Conservation (phyloP, 2,797 vertebrate genomes). For the Threskiornis aethiopicus region DNA sequence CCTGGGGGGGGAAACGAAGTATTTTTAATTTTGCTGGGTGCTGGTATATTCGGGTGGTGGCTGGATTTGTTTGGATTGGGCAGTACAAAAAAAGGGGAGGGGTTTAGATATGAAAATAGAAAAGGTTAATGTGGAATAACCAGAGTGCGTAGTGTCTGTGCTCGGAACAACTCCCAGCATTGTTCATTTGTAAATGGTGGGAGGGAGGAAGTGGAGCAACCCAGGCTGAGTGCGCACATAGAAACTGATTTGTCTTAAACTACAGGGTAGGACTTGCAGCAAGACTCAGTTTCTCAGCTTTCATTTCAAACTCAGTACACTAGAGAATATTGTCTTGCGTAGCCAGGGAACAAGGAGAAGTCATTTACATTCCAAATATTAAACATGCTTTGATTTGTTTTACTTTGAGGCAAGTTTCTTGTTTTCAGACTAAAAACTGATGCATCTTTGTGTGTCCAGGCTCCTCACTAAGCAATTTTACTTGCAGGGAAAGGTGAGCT, state of each 20-base stretch:
- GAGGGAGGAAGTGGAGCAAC: conserved; percentile 6
- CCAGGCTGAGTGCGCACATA: background rate
- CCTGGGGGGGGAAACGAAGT: rapidly evolving
- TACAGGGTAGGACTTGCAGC: background rate
- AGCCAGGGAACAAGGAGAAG: background rate
- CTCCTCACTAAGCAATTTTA: background rate
- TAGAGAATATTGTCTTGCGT: background rate
- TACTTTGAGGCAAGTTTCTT: background rate
- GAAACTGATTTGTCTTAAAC: background rate
- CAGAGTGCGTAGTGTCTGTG: background rate
- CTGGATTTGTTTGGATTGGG: background rate
- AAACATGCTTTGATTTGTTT: background rate
- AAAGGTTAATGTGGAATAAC: background rate
- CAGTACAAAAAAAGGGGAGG: background rate
- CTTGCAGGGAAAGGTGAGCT: background rate
- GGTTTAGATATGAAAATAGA: background rate
- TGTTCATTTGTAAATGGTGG: background rate
- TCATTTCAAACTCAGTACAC: background rate
- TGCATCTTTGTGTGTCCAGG: background rate
- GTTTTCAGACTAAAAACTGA: background rate
- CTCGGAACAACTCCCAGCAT: background rate
- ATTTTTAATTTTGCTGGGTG: background rate
- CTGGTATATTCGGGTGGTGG: background rate
- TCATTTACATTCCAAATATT: background rate
- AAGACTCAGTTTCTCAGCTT: background rate